phyloP scores from a whole-genome alignment of 2,797 vertebrate species.

The Poecilia gillii region DNA sequence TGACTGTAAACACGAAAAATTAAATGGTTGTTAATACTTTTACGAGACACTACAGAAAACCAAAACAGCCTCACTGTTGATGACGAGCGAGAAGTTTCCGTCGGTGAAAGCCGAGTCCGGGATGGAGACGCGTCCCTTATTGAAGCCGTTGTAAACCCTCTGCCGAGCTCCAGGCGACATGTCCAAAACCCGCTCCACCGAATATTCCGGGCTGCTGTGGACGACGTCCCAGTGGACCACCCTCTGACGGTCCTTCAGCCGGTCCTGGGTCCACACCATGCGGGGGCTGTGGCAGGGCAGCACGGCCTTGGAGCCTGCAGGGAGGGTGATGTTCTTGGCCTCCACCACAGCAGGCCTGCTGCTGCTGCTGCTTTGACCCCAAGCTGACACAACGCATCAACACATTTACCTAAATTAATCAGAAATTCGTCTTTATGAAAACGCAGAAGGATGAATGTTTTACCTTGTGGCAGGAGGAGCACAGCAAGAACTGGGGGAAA shows the following conservation, averaged over 20 bases:
- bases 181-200: constrained; percentile 88
- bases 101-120: constrained; percentile 85
- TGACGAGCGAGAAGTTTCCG: constrained; percentile 95
- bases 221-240: constrained; percentile 95
- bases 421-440: neutral
- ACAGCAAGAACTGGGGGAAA: constrained; percentile 73
- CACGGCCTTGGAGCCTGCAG: constrained; percentile 77
- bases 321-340: constrained; percentile 82
- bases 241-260: constrained; percentile 90
- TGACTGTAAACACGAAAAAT: neutral
- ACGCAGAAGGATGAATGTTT: constrained; percentile 29
- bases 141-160: constrained; percentile 89
- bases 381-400: constrained; percentile 53
- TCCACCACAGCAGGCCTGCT: constrained; percentile 83
- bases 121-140: constrained; percentile 85
- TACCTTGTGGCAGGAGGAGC: constrained; percentile 77
- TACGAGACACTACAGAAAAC: neutral
- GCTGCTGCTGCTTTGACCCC: constrained; percentile 68
- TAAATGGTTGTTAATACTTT: neutral
- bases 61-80: constrained; percentile 81
- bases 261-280: constrained; percentile 93
- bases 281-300: constrained; percentile 90
- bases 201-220: constrained; percentile 76
- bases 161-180: constrained; percentile 89
- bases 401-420: constrained; percentile 12